A percentile compares a stretch with the other conserved stretches of the same genome.
Conservation (phyloP, 2,797 vertebrate genomes). For the Chromobotia macracanthus region DNA sequence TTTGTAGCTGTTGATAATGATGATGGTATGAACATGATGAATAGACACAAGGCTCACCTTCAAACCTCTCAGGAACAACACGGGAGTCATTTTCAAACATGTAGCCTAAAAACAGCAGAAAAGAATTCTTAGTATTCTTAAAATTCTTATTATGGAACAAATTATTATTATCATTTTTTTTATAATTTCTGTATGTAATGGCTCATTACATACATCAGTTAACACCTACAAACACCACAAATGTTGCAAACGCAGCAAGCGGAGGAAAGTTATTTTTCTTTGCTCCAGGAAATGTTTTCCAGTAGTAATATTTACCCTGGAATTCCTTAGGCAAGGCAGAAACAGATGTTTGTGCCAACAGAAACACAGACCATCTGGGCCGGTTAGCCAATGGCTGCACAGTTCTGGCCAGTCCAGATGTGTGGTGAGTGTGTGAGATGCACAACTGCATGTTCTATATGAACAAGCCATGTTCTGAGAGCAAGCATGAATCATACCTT, state of each 20-base stretch:
- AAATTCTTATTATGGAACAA: no score
- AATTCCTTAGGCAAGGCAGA: conserved; percentile 75
- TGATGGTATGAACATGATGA: neutral
- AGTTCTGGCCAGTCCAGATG: conserved; percentile 60
- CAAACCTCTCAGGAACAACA: conserved; percentile 93
- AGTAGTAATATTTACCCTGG: conserved; percentile 76
- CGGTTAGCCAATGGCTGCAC: conserved; percentile 75
- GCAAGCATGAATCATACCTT: conserved; percentile 73
- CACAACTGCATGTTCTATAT: conserved; percentile 1
- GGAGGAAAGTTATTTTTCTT: conserved; percentile 68
- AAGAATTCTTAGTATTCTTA: conserved; percentile 51
- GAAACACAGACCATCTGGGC: conserved; percentile 70
- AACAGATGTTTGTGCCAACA: conserved; percentile 68
- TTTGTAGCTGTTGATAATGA: conserved; percentile 6
- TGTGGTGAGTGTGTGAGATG: conserved; percentile 55
- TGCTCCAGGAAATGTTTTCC: conserved; percentile 71
- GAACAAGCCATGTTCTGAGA: neutral
- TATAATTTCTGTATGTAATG: conserved; percentile 55
- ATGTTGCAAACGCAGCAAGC: conserved; percentile 65
- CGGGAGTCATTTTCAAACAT: conserved; percentile 92
- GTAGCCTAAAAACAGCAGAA: conserved; percentile 79
- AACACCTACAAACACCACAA: conserved; percentile 59
- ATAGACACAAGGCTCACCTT: conserved; percentile 81
- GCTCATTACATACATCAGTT: conserved; percentile 47
- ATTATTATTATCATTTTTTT: conserved; percentile 34